Base-by-base conservation (phyloP, 2,113 vertebrate genomes). In the Chascanopsetta lugubris region DNA sequence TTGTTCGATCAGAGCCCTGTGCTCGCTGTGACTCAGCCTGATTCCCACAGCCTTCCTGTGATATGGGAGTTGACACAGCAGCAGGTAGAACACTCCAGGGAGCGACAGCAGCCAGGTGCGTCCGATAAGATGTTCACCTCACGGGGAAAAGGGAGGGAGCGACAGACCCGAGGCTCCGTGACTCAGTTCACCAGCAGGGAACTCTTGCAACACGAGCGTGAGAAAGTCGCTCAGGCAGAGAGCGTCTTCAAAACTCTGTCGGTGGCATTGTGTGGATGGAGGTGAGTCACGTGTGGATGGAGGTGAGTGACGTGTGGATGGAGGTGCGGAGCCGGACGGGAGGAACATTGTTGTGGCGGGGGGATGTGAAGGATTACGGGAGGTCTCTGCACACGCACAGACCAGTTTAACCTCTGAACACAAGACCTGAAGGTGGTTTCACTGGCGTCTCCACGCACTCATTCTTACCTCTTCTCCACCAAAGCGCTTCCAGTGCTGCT, bases 181-280 rank as follows among this genome's bases (percentile, higher is more conserved):
- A 92, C 90, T 89, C 90, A 93, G 88, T 89, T 89, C 94, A 92
- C 85, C 64, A 20, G 79, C 73, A 40, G 58, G 76, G 80, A 89
- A 72, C 79, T 89, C 61, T 46, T 91, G 94, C 93, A 94, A 94
- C 92, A 84, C 88, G 93, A 97, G 94, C 95, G 95, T 97, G 96
- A 96, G 95, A 97, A 97, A 97, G 92, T 94, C 92, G 92, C 87
- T 94, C 90, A 94, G 91, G 93, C 92, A 78, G 75, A 91, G 88
- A 85, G 72, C 10, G 69, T 82, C 83, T 88, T 77, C 84, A 85
- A 80, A 78, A 82, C 77, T 77, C 72, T 79, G 82, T 81, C 83
- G 77, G 65, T 75, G 71, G 21, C 61, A 80, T 86, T 89, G 88
- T 90, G 79, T 38, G 2, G 29, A n/a, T n/a, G 49, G 18, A 11